Percentiles rank a stretch among this genome's conserved stretches.
These are phyloP conservation scores for Aphis gossypii DNA, from an alignment of 1,140 invertebrate genomes.

Conservation along the genomic window DNA sequence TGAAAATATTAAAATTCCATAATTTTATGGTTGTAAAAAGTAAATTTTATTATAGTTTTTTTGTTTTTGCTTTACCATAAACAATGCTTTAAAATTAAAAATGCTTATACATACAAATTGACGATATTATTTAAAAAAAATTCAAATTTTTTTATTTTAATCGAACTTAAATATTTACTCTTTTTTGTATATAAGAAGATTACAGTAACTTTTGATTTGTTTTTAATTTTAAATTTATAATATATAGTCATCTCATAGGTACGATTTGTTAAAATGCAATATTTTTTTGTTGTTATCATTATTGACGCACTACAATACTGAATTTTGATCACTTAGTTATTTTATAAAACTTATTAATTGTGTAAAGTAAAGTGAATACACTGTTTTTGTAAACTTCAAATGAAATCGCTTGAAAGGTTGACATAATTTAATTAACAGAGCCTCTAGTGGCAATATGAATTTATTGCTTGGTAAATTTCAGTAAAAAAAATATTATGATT, in stretches of 20 bases:
- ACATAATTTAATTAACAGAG: background rate
- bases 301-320: background rate
- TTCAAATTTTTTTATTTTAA: background rate
- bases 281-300: background rate
- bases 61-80: background rate
- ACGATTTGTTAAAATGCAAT: background rate
- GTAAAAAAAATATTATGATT: background rate
- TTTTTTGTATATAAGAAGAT: background rate
- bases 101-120: background rate
- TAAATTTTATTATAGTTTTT: background rate
- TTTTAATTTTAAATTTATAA: background rate
- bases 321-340: background rate
- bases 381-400: background rate
- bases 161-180: background rate
- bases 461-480: background rate
- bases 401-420: background rate
- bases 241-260: no score
- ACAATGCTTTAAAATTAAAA: background rate
- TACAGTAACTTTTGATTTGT: background rate
- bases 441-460: background rate
- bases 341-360: background rate
- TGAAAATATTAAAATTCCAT: background rate
- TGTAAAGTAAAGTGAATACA: background rate
- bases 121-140: background rate
- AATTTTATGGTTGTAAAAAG: background rate